Base-by-base conservation (phyloP, 2,113 vertebrate genomes). In the Lophochroa leadbeateri region DNA sequence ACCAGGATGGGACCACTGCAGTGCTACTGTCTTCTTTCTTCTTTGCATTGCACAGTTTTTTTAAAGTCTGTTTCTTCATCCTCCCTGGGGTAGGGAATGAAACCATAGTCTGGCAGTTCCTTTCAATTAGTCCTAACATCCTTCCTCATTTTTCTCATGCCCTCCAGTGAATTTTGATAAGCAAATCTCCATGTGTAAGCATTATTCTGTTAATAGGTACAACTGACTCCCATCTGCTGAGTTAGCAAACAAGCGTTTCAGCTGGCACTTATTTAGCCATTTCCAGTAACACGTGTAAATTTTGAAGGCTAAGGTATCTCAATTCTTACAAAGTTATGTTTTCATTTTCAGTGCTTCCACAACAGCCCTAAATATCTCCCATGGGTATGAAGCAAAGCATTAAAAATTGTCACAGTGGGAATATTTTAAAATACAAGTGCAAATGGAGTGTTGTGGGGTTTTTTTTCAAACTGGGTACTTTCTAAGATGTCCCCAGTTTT, bases 1-100 rank as follows among this genome's bases (percentile, higher is more conserved):
- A 1, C 3, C n/a, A 18, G 61, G 57, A 76, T 1, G 1, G 29
- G n/a, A 52, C 11, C 3, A 0, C 47, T 76, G 76, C 67, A 50
- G 18, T 25, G 80, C 49, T 41, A 10, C 11, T 24, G 27, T 11
- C 55, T 79, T 43, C 70, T 9, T 6, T 90, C 23, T 53, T 88
- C 49, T 64, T 63, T 41, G 39, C 21, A 8, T 21, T 10, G 8
- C 43, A 37, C 12, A 6, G 3, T 17, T 67, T 57, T 68, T 68
- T 85, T 43, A 3, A 35, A 1, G 1, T 37, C 27, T 1, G 0
- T 60, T 91, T 72, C 31, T 64, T 11, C 68, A 67, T n/a, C 11
- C 11, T 81, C 6, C 37, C 55, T 1, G 0, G 27, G 20, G 41
- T 70, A 37, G 3, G 39, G 46, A 87, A 50, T 70, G 71, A 78